Conservation (phyloP, 23 tunicate species). For the Diplosoma virens region DNA sequence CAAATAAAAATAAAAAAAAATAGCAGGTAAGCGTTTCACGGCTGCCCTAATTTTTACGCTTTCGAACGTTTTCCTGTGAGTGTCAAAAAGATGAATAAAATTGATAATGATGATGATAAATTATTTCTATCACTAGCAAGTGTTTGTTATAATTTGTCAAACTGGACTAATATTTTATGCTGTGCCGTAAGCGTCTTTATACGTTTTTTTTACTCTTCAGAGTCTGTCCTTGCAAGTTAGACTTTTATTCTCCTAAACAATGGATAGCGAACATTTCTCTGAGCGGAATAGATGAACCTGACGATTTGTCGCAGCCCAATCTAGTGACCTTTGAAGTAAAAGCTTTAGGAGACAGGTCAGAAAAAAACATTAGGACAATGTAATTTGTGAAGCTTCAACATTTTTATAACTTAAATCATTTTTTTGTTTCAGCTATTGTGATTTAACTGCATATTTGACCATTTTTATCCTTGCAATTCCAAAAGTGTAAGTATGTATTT, state of each 20-base stretch:
- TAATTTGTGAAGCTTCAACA: neutral
- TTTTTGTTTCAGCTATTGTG: constrained; percentile 9
- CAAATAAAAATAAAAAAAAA: too few relatives aligned
- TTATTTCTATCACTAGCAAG: too few relatives aligned
- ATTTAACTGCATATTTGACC: neutral
- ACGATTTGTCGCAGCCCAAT: neutral
- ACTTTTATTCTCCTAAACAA: neutral
- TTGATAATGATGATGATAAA: too few relatives aligned
- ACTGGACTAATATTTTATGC: too few relatives aligned
- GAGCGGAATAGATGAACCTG: neutral
- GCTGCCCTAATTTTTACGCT: too few relatives aligned
- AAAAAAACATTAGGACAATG: neutral
- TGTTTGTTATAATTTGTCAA: too few relatives aligned
- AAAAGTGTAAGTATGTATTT: neutral
- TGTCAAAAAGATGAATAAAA: too few relatives aligned
- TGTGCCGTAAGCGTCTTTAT: too few relatives aligned
- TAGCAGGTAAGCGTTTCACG: too few relatives aligned
- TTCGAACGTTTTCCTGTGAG: too few relatives aligned
- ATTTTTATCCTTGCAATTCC: neutral
- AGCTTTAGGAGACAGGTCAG: neutral
- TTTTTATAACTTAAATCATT: neutral
- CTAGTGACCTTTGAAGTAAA: neutral
- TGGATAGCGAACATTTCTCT: neutral
- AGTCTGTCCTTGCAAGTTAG: constrained; percentile 14
- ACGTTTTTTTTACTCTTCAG: neutral